Conservation (phyloP, 2,888 invertebrate species). For the Conus canariensis region DNA sequence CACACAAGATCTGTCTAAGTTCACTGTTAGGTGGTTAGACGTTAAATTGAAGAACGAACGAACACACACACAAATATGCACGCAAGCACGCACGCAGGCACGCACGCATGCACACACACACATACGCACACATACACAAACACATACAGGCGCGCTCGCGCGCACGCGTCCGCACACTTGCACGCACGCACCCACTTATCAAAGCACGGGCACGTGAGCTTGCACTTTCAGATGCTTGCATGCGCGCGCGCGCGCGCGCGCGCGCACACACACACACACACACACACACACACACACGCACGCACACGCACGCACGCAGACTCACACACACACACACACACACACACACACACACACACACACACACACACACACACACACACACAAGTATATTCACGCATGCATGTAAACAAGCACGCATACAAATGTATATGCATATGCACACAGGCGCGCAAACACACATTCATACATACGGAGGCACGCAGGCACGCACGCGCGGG, state of each 20-base stretch:
- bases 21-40: no score
- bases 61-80: not conserved
- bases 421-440: not conserved
- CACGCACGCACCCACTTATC: not conserved
- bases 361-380: not conserved
- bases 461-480: not conserved
- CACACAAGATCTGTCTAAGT: not conserved
- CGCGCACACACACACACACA: not conserved
- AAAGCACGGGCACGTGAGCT: not conserved
- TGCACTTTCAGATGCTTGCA: not conserved
- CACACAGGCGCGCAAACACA: not conserved
- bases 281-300: constrained; percentile 2
- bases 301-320: not conserved
- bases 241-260: not conserved
- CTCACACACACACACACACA: not conserved
- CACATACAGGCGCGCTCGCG: not conserved
- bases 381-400: not conserved
- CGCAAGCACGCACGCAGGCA: not conserved
- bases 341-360: not conserved
- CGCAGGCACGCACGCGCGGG: not conserved
- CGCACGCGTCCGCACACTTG: not conserved
- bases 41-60: no score
- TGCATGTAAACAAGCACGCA: not conserved
- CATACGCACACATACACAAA: not conserved
- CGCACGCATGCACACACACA: not conserved